A percentile compares a stretch with the other conserved stretches of the same genome.
These are phyloP conservation scores for Pheucticus melanocephalus DNA, from an alignment of 2,113 vertebrate species.

Conservation along the genomic window DNA sequence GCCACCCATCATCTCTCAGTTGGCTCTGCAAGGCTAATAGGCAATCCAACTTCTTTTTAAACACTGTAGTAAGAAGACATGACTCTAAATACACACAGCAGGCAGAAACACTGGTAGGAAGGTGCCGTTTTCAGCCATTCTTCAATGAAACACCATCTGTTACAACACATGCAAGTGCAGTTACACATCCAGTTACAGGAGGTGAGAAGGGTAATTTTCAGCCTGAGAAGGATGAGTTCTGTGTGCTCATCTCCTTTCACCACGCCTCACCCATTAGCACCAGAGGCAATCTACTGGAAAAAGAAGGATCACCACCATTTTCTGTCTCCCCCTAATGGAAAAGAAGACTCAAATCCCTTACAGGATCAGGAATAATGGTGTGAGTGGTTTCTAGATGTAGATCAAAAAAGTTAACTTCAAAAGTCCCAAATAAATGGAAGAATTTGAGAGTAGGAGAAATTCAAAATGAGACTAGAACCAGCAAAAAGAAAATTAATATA, in stretches of 20 bases:
- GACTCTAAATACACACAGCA: slow-evolving; percentile 38
- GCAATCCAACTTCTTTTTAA: background rate
- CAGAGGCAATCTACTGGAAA: background rate
- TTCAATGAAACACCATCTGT: background rate
- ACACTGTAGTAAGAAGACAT: background rate
- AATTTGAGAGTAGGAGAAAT: background rate
- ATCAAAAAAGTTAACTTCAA: background rate
- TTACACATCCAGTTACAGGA: background rate
- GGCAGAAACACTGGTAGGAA: slow-evolving; percentile 11
- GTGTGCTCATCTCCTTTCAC: background rate
- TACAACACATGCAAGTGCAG: background rate
- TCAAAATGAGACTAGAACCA: background rate
- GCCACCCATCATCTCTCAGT: background rate
- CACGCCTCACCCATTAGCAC: background rate
- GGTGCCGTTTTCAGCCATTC: slow-evolving; percentile 38
- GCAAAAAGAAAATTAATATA: slow-evolving; percentile 3
- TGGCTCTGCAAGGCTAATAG: slow-evolving; percentile 15
- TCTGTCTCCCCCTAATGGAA: background rate
- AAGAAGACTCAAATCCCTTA: background rate
- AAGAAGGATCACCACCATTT: background rate
- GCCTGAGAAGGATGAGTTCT: background rate
- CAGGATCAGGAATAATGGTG: background rate
- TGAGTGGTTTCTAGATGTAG: background rate
- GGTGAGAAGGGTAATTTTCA: slow-evolving; percentile 35
- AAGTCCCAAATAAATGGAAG: background rate